Evolutionary conservation across 1,140 invertebrate species (phyloP), one percentile per base, ranked within the genome.

Genomic region (Camponotus floridanus): DNA sequence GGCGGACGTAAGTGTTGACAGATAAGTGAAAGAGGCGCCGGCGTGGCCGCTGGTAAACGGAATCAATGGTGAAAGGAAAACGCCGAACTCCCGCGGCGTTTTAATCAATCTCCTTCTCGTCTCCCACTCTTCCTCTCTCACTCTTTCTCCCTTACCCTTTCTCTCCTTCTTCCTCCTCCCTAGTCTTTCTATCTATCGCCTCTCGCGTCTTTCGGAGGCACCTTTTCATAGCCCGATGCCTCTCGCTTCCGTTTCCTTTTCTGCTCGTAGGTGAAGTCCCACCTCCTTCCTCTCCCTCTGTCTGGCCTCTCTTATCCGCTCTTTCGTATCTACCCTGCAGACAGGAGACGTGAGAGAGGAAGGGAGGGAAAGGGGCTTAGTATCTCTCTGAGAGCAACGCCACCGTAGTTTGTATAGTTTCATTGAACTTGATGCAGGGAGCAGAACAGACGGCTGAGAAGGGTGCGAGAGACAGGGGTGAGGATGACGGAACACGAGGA

Each of bases 21-120:
- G 90, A 91, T 89, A 91, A 89, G 90, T 65, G 90, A 87, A 87
- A 84, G 85, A 90, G 71, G 71, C 79, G 62, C 67, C 68, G 21
- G 73, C 33, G 61, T 51, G 64, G 86, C 76, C 76, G 78, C 39
- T 15, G 85, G 71, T 83, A 86, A 87, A 91, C 73, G 80, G 78
- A 91, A 89, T 87, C 85, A 86, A 86, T 65, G 73, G 67, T 85
- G 87, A 92, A 91, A 87, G 79, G 90, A 90, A 90, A 91, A 88
- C 74, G 88, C 85, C 88, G 70, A 88, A 91, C 87, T 91, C 80
- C 65, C 51, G 36, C 71, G 64, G 83, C 83, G 86, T 91, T 91
- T 91, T 90, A 90, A 91, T 91, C 91, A 90, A 91, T 91, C 90
- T 91, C 84, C 62, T 85, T 86, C 84, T 84, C 76, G 55, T 57